Conservation (phyloP, 2,888 invertebrate genomes). For the Lasioglossum vierecki region DNA sequence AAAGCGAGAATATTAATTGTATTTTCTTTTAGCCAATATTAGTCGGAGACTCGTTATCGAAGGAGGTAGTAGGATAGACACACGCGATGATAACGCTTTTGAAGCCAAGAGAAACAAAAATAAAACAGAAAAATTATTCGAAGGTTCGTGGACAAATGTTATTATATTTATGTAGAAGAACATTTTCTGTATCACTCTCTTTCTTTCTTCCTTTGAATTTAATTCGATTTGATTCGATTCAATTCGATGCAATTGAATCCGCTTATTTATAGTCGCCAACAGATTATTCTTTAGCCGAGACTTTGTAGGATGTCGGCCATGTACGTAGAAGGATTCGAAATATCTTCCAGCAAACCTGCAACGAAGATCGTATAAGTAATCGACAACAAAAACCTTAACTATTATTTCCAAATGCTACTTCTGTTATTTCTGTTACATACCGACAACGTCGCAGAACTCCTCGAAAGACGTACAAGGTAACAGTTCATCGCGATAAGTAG, state of each 20-base stretch:
- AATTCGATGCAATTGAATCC: neutral
- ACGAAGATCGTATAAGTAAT: conserved; percentile 17
- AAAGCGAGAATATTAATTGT: conserved; percentile 34
- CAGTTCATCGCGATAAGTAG: conserved; percentile 93
- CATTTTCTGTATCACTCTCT: neutral
- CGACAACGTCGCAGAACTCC: conserved; percentile 97
- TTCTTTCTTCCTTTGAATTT: neutral
- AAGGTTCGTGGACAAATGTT: conserved; percentile 1
- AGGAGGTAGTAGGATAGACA: neutral
- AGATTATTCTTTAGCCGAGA: conserved; percentile 73
- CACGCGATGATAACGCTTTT: neutral
- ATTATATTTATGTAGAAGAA: conserved; percentile 24
- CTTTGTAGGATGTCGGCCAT: conserved; percentile 85
- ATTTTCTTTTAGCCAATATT: conserved; percentile 15
- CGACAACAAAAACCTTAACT: neutral
- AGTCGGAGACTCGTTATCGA: conserved; percentile 6
- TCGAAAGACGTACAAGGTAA: conserved; percentile 95
- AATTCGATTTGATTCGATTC: neutral
- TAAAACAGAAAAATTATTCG: conserved; percentile 14
- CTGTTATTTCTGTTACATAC: conserved; percentile 82
- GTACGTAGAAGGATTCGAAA: conserved; percentile 88
- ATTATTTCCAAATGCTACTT: neutral
- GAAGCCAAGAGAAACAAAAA: conserved; percentile 19
- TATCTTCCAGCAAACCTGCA: conserved; percentile 88
- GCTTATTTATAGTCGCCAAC: conserved; percentile 20